Conservation (phyloP, 1,140 invertebrate genomes). For the Oppia nitens region DNA sequence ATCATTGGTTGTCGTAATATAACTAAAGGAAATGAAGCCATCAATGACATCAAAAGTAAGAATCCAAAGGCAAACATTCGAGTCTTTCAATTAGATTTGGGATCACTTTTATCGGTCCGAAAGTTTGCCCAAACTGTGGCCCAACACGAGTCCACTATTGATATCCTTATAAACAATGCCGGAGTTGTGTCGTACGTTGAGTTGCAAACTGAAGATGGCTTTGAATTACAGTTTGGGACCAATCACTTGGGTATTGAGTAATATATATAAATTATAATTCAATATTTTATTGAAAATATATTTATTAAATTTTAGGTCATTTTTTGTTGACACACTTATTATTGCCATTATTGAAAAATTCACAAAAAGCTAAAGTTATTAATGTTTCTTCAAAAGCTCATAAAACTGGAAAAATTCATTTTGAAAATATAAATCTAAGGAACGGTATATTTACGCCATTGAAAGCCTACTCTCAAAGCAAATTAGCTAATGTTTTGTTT, state of each 20-base stretch:
- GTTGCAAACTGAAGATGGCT: constrained; percentile 50
- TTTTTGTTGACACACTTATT: constrained; percentile 59
- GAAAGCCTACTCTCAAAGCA: constrained; percentile 63
- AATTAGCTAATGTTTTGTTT: constrained; percentile 75
- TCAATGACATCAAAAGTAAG: constrained; percentile 50
- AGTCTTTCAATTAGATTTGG: constrained; percentile 56
- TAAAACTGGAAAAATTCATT: constrained; percentile 11
- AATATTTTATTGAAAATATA: not conserved
- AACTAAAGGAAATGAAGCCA: constrained; percentile 47
- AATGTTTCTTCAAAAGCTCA: constrained; percentile 3
- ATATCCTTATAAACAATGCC: constrained; percentile 76
- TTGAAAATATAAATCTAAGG: constrained; percentile 20
- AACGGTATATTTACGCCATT: constrained; percentile 9
- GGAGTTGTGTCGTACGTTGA: constrained; percentile 27
- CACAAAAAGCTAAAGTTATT: not conserved
- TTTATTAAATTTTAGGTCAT: constrained; percentile 8
- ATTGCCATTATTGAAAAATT: constrained; percentile 35
- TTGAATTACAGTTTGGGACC: constrained; percentile 48
- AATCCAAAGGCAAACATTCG: constrained; percentile 53
- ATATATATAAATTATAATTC: too few species aligned
- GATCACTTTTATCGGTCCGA: constrained; percentile 53
- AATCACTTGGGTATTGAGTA: constrained; percentile 29
- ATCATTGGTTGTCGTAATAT: constrained; percentile 65
- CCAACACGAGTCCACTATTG: constrained; percentile 42
- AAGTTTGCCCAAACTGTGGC: constrained; percentile 40